These are phyloP conservation scores for Phoeniculus purpureus DNA, from an alignment of 2,797 vertebrate species.

Conservation along the genomic window DNA sequence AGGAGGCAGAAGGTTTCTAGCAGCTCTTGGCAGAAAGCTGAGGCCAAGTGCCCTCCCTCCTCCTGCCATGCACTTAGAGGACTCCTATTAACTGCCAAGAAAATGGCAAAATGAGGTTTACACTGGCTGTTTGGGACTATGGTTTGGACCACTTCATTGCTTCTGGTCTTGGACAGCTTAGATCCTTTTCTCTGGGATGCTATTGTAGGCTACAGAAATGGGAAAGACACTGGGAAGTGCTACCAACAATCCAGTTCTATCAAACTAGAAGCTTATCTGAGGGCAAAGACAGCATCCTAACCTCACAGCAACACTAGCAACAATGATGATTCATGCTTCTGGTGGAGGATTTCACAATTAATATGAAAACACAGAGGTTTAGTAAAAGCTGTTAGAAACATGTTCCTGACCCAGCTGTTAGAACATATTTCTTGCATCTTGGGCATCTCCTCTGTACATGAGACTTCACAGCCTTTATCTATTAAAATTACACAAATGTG, in stretches of 20 bases:
- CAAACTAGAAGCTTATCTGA: not conserved
- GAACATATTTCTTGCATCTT: not conserved
- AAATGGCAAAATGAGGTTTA: constrained; percentile 32
- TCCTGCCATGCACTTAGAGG: not conserved
- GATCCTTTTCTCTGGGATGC: constrained; percentile 4
- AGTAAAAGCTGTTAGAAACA: not conserved
- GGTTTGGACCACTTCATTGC: not conserved
- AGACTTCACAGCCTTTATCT: not conserved
- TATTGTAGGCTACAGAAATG: not conserved
- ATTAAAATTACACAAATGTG: not conserved
- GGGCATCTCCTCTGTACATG: not conserved
- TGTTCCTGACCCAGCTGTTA: not conserved
- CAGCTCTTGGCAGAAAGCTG: not conserved
- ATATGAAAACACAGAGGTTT: not conserved
- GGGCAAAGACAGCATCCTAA: not conserved
- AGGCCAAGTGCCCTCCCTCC: not conserved
- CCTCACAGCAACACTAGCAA: not conserved
- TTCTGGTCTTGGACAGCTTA: not conserved
- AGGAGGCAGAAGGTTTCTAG: constrained; percentile 37
- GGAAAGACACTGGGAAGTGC: not conserved
- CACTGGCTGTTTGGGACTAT: not conserved
- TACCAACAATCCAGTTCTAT: not conserved
- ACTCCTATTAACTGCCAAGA: constrained; percentile 23
- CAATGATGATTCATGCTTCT: not conserved
- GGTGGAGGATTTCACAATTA: not conserved